Evolutionary conservation across 2,797 vertebrate genomes (phyloP), one percentile per base, ranked within the genome.

Genomic region (Coccyzus lansbergi): DNA sequence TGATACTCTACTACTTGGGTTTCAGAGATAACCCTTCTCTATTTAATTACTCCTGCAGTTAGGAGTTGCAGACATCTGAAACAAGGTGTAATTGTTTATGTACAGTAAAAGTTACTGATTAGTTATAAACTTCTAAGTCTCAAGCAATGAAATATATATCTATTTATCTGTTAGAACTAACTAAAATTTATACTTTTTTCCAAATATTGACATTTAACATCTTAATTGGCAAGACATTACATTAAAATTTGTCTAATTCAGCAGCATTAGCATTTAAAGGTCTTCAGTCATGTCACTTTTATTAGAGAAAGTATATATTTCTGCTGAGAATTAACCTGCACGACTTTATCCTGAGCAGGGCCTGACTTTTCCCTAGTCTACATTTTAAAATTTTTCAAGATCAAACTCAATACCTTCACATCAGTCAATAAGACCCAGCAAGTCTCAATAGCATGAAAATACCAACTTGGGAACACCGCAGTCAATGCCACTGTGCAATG

Each of bases 381-480:
- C 31, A 36, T 33, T 78, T 78, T 20, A 16, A 34, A 52, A 38
- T 2, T 7, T 11, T 51, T 46, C 21, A 15, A 25, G 48, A 42
- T 77, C 56, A 76, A 34, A 44, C 28, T 40, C 38, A 75, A 19
- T 7, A 74, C 18, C 13, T 31, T 31, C 51, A 55, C 20, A 38
- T 19, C 59, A 49, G 38, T 33, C 25, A 62, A 9, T 8, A 1
- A 44, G 42, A 44, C 42, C 42, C 42, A 1, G 64, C 7, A 86
- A 56, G 76, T 53, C 36, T 42, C 33, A 48, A 48, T 11, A 52
- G 58, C 18, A 15, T 22, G 26, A 67, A 46, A 52, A 12, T 0
- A 0, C 17, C 2, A 1, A 31, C 38, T 52, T 5, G 4, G 33
- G 33, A 62, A 22, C 0, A 0, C 19, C 22, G 13, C 21, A 18